Evolutionary conservation across 2,888 invertebrate genomes (phyloP).

Genomic region (Sesamia inferens): DNA sequence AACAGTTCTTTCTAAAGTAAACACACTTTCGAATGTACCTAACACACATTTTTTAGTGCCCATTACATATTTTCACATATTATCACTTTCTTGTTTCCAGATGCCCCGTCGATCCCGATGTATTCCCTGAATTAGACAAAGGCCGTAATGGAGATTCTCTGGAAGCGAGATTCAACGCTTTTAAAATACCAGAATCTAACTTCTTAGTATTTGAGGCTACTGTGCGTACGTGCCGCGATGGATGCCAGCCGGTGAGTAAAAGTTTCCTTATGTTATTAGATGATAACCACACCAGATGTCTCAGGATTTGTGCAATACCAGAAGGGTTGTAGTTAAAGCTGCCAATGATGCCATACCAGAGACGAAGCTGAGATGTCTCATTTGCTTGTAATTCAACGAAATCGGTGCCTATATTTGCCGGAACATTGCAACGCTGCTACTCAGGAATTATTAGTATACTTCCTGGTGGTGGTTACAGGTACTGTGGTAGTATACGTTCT

Average conservation of each 20-base stretch:
- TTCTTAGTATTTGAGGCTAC: conserved; percentile 98
- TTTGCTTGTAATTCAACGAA: neutral
- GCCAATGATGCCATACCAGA: neutral
- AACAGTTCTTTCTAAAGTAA: neutral
- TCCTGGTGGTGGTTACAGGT: neutral
- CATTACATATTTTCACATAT: no score
- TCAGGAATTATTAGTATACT: no score
- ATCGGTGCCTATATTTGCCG: neutral
- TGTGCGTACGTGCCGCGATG: conserved; percentile 96
- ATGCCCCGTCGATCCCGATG: conserved; percentile 97
- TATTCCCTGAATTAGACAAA: conserved; percentile 97
- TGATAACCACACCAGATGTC: neutral
- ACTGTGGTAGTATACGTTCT: neutral
- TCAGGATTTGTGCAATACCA: neutral
- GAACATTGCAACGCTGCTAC: neutral
- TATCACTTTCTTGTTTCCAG: conserved; percentile 81
- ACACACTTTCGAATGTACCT: no score
- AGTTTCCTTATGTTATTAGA: neutral
- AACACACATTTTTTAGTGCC: neutral
- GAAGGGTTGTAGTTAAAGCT: neutral
- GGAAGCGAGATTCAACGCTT: conserved; percentile 97
- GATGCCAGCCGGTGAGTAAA: conserved; percentile 94
- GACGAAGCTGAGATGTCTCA: neutral
- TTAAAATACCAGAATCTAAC: conserved; percentile 98
- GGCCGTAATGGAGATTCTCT: conserved; percentile 96